A percentile compares a stretch with the other conserved stretches of the same genome.
Conservation (phyloP, 2,113 vertebrate genomes). For the Xyliphius kryptos region DNA sequence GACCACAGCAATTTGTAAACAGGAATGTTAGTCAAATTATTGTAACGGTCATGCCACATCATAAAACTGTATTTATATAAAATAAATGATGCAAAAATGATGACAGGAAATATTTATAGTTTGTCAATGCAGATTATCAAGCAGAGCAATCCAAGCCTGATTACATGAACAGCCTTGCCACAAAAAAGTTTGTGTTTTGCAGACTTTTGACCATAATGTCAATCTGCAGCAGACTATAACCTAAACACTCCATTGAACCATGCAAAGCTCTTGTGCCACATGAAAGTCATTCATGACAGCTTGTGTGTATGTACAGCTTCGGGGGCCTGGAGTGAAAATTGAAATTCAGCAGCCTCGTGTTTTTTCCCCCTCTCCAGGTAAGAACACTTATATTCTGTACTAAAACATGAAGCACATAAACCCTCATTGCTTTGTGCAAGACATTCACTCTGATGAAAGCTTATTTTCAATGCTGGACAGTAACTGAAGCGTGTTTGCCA, state of each 20-base stretch:
- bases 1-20: constrained; percentile 15
- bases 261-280: constrained; percentile 29
- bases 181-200: constrained; percentile 24
- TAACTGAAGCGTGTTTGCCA: too few species aligned
- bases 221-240: constrained; percentile 27
- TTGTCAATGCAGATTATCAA: constrained; percentile 21
- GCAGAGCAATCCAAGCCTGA: constrained; percentile 8
- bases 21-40: constrained; percentile 22
- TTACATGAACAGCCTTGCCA: constrained; percentile 3
- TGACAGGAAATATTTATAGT: constrained; percentile 19
- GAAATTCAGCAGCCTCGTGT: constrained; percentile 34
- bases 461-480: too few species aligned
- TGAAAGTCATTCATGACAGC: constrained; percentile 38
- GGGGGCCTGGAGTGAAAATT: constrained; percentile 34
- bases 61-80: not conserved
- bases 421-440: too few species aligned
- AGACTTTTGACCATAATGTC: constrained; percentile 31
- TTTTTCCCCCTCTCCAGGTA: constrained; percentile 11
- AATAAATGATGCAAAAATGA: constrained; percentile 9
- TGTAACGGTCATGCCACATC: constrained; percentile 9
- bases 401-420: too few species aligned
- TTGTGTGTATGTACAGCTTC: constrained; percentile 35
- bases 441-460: too few species aligned
- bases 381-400: too few species aligned
- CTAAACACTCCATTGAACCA: constrained; percentile 27